phyloP scores from a whole-genome alignment of 2,888 invertebrate species.

The Limnephilus rhombicus region DNA sequence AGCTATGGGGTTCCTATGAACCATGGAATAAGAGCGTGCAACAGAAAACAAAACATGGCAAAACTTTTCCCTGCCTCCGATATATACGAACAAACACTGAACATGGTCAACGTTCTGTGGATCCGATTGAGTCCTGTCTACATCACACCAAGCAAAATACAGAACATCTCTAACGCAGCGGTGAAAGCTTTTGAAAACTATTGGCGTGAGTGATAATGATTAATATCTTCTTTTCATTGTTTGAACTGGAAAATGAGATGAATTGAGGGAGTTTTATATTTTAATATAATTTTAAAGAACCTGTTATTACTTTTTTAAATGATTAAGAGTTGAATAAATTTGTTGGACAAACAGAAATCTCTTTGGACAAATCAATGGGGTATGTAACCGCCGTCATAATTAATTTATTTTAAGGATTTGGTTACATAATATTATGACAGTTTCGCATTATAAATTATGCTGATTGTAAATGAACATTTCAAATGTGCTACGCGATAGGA shows the following conservation, averaged over 20 bases:
- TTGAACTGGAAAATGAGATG: neutral
- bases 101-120: constrained; percentile 74
- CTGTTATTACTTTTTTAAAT: too few species aligned
- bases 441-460: too few species aligned
- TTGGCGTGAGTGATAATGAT: constrained; percentile 73
- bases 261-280: neutral
- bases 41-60: constrained; percentile 75
- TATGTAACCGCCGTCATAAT: too few species aligned
- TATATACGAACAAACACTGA: constrained; percentile 73
- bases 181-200: constrained; percentile 76
- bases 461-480: too few species aligned
- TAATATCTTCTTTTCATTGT: neutral
- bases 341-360: too few species aligned
- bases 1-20: constrained; percentile 79
- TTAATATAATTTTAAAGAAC: neutral
- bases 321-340: too few species aligned
- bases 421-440: too few species aligned
- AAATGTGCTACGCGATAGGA: too few species aligned
- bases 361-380: too few species aligned
- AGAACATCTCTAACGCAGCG: constrained; percentile 74
- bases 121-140: constrained; percentile 74
- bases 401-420: too few species aligned
- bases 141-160: constrained; percentile 74
- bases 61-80: constrained; percentile 72
- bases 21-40: constrained; percentile 78